phyloP scores from a whole-genome alignment of 2,797 vertebrate genomes.

The Xerus rutilus region DNA sequence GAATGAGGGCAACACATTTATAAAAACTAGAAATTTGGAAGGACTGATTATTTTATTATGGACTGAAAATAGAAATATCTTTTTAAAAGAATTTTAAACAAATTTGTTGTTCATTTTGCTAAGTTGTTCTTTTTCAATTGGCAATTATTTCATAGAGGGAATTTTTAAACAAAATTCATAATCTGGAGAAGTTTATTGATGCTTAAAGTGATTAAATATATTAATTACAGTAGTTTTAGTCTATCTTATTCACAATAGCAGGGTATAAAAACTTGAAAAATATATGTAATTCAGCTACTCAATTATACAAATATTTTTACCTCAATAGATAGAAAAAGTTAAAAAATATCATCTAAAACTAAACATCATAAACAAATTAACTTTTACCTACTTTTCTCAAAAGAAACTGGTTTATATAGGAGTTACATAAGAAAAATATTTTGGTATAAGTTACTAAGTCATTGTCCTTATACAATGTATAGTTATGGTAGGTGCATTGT shows the following conservation, averaged over 20 bases:
- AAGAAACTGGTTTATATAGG: background rate
- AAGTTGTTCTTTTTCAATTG: constrained; percentile 49
- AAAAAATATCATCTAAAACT: background rate
- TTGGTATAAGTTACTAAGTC: background rate
- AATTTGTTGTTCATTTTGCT: constrained; percentile 31
- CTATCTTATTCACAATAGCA: constrained; percentile 1
- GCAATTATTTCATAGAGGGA: constrained; percentile 48
- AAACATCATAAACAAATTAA: background rate
- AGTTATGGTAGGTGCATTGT: background rate
- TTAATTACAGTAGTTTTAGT: background rate
- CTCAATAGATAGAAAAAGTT: background rate
- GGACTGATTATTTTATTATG: rapidly evolving
- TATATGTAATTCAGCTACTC: background rate
- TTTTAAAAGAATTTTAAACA: background rate
- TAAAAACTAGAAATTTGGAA: background rate
- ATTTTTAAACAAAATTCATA: background rate
- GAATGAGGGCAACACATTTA: background rate
- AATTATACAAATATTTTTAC: constrained; percentile 6
- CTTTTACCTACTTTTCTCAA: background rate
- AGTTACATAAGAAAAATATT: background rate
- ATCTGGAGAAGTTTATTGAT: constrained; percentile 36
- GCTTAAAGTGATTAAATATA: constrained; percentile 64
- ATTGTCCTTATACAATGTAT: background rate
- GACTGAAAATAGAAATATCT: constrained; percentile 29
- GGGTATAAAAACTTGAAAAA: constrained; percentile 16